Evolutionary conservation across 2,888 invertebrate genomes (phyloP), one percentile per base, ranked within the genome.

Genomic region (Diogma glabrata): DNA sequence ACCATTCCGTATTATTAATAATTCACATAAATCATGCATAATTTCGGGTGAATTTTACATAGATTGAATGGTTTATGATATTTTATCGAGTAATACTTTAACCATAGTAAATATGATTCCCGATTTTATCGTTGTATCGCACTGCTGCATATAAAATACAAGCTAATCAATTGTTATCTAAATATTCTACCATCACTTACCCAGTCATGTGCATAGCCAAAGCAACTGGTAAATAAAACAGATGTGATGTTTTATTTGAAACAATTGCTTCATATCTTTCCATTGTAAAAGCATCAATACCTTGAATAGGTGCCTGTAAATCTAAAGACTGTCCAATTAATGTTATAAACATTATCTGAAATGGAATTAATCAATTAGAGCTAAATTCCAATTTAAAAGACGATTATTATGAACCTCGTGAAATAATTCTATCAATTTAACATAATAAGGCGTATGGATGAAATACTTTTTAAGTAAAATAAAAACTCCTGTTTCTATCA

Each of bases 171-270:
- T 10, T 24, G 14, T 26, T 9, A 24, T 8, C 3, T 46, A 26
- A 46, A 26, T 12, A 22, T 22, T 43, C 7, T 16, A 28, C 7
- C n/a, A 19, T 20, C 17, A 55, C 57, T 53, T 66, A 75, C 67
- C 84, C 84, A 56, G 87, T 81, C 77, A 96, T 81, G 62, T 87
- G 79, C 79, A 99, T 84, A 3, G 91, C 92, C 53, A 87, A 65
- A 12, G 87, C 82, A 22, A 96, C 82, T 2, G 99, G 97, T 66
- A 95, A 77, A 67, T 90, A 87, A 73, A 94, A 95, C 0, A 94
- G 84, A 70, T 88, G 92, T 0, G 90, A 84, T 4, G 92, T 92
- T 72, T 94, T 95, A 69, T 91, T 92, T 61, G 88, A 87, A 5
- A 88, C 87, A 61, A 96, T 91, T 0, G 85, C 75, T 63, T 83